Evolutionary conservation across 2,797 vertebrate genomes (phyloP), one percentile per base, ranked within the genome.

Genomic region (Varecia variegata): DNA sequence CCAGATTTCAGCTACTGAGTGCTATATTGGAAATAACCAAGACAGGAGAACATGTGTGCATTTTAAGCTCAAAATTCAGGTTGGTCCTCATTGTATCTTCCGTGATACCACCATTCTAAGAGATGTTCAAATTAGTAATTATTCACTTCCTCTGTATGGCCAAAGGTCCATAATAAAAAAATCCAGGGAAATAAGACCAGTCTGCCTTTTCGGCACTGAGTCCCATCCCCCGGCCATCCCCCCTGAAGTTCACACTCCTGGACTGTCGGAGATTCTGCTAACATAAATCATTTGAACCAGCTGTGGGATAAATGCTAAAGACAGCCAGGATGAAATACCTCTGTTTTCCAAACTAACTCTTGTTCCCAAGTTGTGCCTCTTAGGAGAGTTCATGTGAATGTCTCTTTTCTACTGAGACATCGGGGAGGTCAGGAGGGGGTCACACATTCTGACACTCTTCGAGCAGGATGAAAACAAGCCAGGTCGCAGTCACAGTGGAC

Each of bases 331-430:
- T 76, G 43, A 84, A 92, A 83, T 73, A 21, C 9, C 4, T 32
- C 50, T 30, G 8, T 68, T 90, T 96, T 93, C 50, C 73, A 86
- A 68, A 94, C 35, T 58, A 54, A 20, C 4, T 0, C 32, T 62
- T 68, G 4, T 87, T 79, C 65, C 52, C 56, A 52, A 71, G 7
- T 32, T 23, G 4, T 52, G 30, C 7, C 10, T 81, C 27, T 92
- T 25, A 70, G 1, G 5, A 45, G 20, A 65, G 17, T 56, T 94
- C 58, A n/a, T 32, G 17, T 89, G 79, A 70, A 70, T 89, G 56
- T 71, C 43, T 96, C 77, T 89, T 85, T 89, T 84, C 82, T 93
- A 67, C 40, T 52, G 27, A 90, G 67, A 84, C 90, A 82, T 95
- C 54, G 68, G 43, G 60, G 68, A 45, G 43, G 3, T 54, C 23